Base-by-base conservation (phyloP, 2,888 invertebrate genomes). In the Teleogryllus oceanicus region DNA sequence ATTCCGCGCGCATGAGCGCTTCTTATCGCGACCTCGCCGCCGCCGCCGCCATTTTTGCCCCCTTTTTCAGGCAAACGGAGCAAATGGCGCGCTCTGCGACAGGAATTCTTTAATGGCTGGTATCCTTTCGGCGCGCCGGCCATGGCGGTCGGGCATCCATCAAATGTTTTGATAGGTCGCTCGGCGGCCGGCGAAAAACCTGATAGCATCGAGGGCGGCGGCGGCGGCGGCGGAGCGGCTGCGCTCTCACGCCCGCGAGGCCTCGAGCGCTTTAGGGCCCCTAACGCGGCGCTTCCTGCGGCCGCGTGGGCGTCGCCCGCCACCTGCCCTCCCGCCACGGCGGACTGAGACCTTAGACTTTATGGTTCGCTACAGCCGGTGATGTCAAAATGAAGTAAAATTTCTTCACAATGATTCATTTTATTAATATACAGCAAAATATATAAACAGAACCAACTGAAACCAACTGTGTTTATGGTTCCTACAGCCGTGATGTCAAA, bases 121-220 rank as follows among this genome's bases (percentile, higher is more conserved):
- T 4, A n/a, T n/a, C 62, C 62, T 62, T 62, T 37, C 37, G 37
- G 37, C 37, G 37, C 37, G 24, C 4, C 24, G 37, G 37, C 37
- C 5, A 37, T 37, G 37, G 37, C 1, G 37, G 37, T 4, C 62
- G 16, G 62, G 62, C 62, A n/a, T 62, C 62, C 62, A 62, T 62
- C 62, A 62, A 62, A 62, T 62, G 62, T 62, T 62, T 62, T 62
- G 62, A 62, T 18, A 62, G 62, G 62, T 62, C 62, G 62, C 62
- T 18, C 13, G n/a, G n/a, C 13, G n/a, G n/a, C 62, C 4, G n/a
- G 62, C 62, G 62, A 12, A n/a, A 62, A n/a, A 13, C n/a, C 62
- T 62, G 62, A 13, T 62, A 37, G 37, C 37, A 37, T 37, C 37
- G 37, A 37, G 62, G n/a, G n/a, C 62, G n/a, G 62, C 62, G 16